Percentiles rank a stretch among this genome's conserved stretches.
Evolutionary conservation across 2,797 vertebrate genomes (phyloP).

Genomic region (Clangula hyemalis): DNA sequence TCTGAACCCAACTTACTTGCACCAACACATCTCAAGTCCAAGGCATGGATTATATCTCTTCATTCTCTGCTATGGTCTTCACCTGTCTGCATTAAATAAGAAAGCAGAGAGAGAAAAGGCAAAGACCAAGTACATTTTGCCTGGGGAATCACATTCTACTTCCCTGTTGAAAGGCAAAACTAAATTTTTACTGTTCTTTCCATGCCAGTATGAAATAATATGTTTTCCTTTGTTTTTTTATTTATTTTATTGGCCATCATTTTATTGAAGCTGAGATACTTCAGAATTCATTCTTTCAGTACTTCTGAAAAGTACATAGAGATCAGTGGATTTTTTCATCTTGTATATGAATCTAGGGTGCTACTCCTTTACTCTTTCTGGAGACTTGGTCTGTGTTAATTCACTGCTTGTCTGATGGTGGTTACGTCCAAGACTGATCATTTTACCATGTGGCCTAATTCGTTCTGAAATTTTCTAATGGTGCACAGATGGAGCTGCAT

Average conservation of each 20-base stretch:
- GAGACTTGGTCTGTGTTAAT: neutral
- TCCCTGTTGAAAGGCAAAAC: neutral
- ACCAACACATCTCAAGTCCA: neutral
- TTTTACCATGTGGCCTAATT: neutral
- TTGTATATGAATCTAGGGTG: neutral
- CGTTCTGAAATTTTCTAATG: neutral
- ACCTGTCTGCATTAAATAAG: neutral
- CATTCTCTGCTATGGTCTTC: neutral
- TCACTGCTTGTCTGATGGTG: neutral
- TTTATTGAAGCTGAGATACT: neutral
- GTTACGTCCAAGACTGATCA: neutral
- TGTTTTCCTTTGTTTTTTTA: neutral
- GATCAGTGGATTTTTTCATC: neutral
- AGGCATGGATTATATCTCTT: neutral
- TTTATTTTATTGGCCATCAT: neutral
- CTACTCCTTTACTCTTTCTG: neutral
- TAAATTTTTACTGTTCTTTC: neutral
- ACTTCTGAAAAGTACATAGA: neutral
- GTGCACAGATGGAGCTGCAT: neutral
- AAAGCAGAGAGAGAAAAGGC: neutral
- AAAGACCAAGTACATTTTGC: neutral
- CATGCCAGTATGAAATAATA: neutral
- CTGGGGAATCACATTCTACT: neutral
- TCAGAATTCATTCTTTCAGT: neutral
- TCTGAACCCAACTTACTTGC: neutral